Evolutionary conservation across 2,113 vertebrate genomes (phyloP).

Genomic region (Mustelus asterias): DNA sequence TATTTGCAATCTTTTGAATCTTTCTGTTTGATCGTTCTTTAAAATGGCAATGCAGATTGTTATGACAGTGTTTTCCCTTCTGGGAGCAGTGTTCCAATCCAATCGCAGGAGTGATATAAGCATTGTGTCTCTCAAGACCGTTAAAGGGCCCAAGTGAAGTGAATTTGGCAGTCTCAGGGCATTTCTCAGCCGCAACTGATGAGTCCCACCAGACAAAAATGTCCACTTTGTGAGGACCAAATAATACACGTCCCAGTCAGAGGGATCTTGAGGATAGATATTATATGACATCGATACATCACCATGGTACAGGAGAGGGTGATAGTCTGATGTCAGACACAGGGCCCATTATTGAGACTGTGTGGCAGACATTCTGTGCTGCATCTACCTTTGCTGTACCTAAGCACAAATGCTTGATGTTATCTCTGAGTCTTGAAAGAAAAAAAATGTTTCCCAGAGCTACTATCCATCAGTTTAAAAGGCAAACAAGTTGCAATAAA

Average conservation of each 20-base stretch:
- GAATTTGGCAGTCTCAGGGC: neutral
- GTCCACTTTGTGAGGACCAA: neutral
- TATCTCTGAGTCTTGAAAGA: neutral
- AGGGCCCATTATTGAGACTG: neutral
- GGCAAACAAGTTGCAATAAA: constrained; percentile 25
- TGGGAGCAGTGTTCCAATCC: neutral
- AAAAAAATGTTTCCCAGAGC: neutral
- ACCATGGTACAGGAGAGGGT: neutral
- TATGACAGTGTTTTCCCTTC: neutral
- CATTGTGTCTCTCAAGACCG: neutral
- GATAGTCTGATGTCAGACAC: neutral
- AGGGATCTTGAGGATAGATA: neutral
- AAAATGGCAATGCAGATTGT: constrained; percentile 29
- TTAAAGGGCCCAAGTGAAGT: constrained; percentile 10
- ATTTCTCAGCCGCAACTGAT: neutral
- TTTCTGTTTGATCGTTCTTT: constrained; percentile 13
- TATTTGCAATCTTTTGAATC: constrained; percentile 9
- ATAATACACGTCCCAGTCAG: neutral
- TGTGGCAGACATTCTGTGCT: neutral
- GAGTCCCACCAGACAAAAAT: neutral
- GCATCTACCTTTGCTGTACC: neutral
- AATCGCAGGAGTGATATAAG: neutral
- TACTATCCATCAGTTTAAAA: constrained; percentile 16
- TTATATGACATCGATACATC: neutral
- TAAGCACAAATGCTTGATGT: neutral